Conservation (phyloP, 2,113 vertebrate genomes). For the Chunga burmeisteri region DNA sequence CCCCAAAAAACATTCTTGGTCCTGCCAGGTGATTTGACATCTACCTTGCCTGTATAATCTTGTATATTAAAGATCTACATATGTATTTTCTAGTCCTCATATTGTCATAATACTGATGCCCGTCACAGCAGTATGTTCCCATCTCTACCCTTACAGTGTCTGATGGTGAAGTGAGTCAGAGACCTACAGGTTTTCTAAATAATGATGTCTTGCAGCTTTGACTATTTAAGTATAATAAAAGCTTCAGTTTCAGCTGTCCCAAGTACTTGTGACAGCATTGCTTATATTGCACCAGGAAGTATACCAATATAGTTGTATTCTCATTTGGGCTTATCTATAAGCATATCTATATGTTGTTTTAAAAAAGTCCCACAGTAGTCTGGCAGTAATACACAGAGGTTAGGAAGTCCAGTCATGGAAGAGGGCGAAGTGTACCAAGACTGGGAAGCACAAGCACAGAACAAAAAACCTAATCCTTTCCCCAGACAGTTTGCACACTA, state of each 20-base stretch:
- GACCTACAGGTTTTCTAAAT: not conserved
- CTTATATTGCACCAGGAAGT: not conserved
- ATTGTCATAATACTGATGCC: not conserved
- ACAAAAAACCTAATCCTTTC: not conserved
- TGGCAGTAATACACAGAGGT: not conserved
- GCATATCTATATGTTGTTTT: not conserved
- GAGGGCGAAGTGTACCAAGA: not conserved
- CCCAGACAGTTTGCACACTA: not conserved
- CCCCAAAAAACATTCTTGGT: not conserved
- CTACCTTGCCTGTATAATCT: not conserved
- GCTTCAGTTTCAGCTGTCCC: not conserved
- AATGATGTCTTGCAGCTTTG: not conserved
- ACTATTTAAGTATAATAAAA: not conserved
- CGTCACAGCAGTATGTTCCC: not conserved
- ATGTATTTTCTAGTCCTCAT: not conserved
- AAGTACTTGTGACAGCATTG: not conserved
- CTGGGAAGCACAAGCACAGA: not conserved
- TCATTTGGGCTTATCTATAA: not conserved
- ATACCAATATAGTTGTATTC: not conserved
- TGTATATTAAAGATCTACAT: not conserved
- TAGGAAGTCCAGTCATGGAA: not conserved
- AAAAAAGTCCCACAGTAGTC: not conserved
- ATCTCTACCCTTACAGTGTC: not conserved
- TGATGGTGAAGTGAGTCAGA: not conserved
- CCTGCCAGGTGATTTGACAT: not conserved